Conservation (phyloP, 2,797 vertebrate species). For the Pempheris klunzingeri region DNA sequence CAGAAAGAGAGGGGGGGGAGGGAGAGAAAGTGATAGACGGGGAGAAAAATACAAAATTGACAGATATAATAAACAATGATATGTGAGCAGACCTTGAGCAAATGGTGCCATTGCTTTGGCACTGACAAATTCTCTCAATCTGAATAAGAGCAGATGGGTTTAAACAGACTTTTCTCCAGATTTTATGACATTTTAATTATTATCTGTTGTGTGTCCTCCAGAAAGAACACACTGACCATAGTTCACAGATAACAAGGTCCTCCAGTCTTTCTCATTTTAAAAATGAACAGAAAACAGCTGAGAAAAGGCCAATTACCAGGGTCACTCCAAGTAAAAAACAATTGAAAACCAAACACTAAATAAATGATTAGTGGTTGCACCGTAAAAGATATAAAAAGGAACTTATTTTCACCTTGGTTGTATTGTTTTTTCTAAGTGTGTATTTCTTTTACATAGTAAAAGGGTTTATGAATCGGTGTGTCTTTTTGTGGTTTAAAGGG, state of each 20-base stretch:
- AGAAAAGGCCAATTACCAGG: background rate
- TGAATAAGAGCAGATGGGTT: constrained; percentile 25
- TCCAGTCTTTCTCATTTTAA: background rate
- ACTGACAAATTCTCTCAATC: background rate
- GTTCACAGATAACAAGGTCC: background rate
- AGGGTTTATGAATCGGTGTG: background rate
- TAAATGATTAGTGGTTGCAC: background rate
- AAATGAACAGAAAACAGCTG: background rate
- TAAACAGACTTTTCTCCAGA: background rate
- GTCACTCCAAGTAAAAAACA: background rate
- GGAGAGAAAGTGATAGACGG: constrained; percentile 9
- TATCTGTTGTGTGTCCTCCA: background rate
- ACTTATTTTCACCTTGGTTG: background rate
- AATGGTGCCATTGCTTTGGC: too few species aligned
- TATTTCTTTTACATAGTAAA: background rate
- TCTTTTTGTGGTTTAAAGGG: background rate
- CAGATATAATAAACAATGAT: constrained; percentile 39
- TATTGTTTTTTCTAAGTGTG: background rate
- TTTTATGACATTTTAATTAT: background rate
- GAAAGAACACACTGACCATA: background rate
- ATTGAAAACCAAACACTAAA: background rate
- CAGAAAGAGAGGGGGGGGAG: too few species aligned
- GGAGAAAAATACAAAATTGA: constrained; percentile 27
- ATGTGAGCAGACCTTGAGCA: constrained; percentile 16
- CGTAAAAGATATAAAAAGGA: background rate